These are phyloP conservation scores for Epicauta chinensis DNA, from an alignment of 1,140 invertebrate genomes.

Conservation along the genomic window DNA sequence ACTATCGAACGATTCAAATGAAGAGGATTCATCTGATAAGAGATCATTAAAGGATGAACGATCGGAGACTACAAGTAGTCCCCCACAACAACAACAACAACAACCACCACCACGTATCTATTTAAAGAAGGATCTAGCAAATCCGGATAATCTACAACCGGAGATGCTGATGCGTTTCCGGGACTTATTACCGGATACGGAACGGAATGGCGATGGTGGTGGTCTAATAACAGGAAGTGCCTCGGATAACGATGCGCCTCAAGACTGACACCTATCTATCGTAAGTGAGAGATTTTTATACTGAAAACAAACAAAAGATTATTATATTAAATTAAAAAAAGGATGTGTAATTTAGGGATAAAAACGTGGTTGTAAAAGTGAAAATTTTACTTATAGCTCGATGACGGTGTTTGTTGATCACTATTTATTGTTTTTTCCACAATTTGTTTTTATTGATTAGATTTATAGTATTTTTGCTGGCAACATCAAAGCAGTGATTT, in stretches of 20 bases:
- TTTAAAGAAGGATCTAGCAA: constrained; percentile 50
- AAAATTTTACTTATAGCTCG: constrained; percentile 26
- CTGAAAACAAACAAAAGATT: constrained; percentile 17
- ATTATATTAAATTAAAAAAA: neutral
- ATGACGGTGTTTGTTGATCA: constrained; percentile 43
- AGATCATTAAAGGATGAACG: constrained; percentile 20
- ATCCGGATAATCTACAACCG: constrained; percentile 46
- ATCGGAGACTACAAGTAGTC: constrained; percentile 34
- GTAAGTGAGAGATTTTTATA: constrained; percentile 38
- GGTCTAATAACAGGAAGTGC: constrained; percentile 29
- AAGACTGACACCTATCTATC: constrained; percentile 41
- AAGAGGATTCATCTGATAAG: constrained; percentile 24
- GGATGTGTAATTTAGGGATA: constrained; percentile 8
- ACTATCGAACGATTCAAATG: constrained; percentile 39
- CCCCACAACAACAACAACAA: constrained; percentile 23
- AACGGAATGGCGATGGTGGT: constrained; percentile 32
- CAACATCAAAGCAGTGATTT: constrained; percentile 39
- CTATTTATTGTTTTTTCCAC: constrained; percentile 29
- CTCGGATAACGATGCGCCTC: constrained; percentile 38
- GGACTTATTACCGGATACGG: constrained; percentile 34
- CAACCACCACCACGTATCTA: constrained; percentile 44
- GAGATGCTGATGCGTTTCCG: constrained; percentile 47
- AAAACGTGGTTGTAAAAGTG: constrained; percentile 35
- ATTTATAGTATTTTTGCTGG: constrained; percentile 22
- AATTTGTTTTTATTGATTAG: constrained; percentile 18